A percentile compares a stretch with the other conserved stretches of the same genome.
phyloP scores from a whole-genome alignment of 1,140 invertebrate genomes.

The Antheraea pernyi region DNA sequence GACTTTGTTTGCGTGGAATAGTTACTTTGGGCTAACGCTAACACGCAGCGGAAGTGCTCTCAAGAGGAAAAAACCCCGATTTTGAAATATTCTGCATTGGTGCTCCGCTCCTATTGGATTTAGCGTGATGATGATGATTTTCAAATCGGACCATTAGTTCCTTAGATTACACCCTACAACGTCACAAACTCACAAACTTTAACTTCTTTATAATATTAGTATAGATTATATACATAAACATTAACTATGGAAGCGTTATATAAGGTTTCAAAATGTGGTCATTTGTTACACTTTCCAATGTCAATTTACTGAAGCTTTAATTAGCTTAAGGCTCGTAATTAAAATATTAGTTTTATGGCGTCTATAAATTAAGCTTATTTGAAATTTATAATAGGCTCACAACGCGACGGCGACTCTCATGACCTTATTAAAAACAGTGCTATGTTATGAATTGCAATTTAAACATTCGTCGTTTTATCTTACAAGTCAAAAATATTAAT shows the following conservation, averaged over 20 bases:
- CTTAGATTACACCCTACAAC: too few relatives aligned
- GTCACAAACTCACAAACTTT: too few relatives aligned
- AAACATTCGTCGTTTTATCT: background rate
- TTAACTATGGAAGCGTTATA: background rate
- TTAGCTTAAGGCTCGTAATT: background rate
- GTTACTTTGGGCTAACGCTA: too few relatives aligned
- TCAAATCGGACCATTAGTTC: too few relatives aligned
- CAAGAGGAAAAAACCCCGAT: too few relatives aligned
- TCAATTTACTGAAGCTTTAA: background rate
- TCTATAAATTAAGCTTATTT: background rate
- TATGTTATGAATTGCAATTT: background rate
- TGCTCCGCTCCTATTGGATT: too few relatives aligned
- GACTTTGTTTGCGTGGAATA: too few relatives aligned
- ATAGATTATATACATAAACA: background rate
- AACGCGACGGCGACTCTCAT: background rate
- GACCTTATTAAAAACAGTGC: background rate
- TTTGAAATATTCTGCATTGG: too few relatives aligned
- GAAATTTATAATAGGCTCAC: slow-evolving; percentile 1
- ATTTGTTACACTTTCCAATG: background rate
- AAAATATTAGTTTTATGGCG: slow-evolving; percentile 2
- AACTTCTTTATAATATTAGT: too few relatives aligned
- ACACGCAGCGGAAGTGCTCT: too few relatives aligned
- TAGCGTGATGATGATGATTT: too few relatives aligned
- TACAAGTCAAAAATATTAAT: background rate
- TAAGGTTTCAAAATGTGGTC: background rate